These are phyloP conservation scores for Cheilosia pagana DNA, from an alignment of 2,888 invertebrate genomes.

Conservation along the genomic window DNA sequence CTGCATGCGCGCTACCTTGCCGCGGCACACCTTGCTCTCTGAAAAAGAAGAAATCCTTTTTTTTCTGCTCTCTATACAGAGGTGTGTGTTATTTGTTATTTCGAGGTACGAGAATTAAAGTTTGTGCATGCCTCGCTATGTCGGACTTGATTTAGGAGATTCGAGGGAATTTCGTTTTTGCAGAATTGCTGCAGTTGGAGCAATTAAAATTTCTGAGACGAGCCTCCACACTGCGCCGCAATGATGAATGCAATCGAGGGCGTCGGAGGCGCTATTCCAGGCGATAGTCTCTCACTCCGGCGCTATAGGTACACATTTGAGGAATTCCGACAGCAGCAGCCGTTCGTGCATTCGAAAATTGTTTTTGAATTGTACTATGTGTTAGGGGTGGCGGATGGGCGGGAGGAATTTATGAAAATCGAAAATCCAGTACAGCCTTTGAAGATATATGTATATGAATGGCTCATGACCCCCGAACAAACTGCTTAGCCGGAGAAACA, in stretches of 20 bases:
- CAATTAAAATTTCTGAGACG: slow-evolving; percentile 73
- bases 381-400: neutral
- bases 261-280: slow-evolving; percentile 43
- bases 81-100: slow-evolving; percentile 47
- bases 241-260: slow-evolving; percentile 64
- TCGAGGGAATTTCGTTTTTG: slow-evolving; percentile 73
- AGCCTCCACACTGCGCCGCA: slow-evolving; percentile 60
- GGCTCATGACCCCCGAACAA: slow-evolving; percentile 61
- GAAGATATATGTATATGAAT: slow-evolving; percentile 60
- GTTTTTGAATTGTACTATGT: slow-evolving; percentile 48
- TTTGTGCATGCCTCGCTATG: slow-evolving; percentile 28
- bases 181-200: slow-evolving; percentile 70
- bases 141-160: slow-evolving; percentile 72
- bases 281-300: slow-evolving; percentile 20
- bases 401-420: slow-evolving; percentile 74
- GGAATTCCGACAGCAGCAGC: slow-evolving; percentile 63
- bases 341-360: slow-evolving; percentile 72
- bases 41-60: slow-evolving; percentile 8
- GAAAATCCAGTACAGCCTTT: slow-evolving; percentile 66
- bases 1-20: slow-evolving; percentile 33
- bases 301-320: slow-evolving; percentile 39
- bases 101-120: slow-evolving; percentile 53
- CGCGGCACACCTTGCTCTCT: slow-evolving; percentile 11
- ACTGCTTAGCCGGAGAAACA: slow-evolving; percentile 49
- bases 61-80: slow-evolving; percentile 2